These are phyloP conservation scores for Hapalemur alaotrensis DNA, from an alignment of 2,797 vertebrate species.

Conservation along the genomic window DNA sequence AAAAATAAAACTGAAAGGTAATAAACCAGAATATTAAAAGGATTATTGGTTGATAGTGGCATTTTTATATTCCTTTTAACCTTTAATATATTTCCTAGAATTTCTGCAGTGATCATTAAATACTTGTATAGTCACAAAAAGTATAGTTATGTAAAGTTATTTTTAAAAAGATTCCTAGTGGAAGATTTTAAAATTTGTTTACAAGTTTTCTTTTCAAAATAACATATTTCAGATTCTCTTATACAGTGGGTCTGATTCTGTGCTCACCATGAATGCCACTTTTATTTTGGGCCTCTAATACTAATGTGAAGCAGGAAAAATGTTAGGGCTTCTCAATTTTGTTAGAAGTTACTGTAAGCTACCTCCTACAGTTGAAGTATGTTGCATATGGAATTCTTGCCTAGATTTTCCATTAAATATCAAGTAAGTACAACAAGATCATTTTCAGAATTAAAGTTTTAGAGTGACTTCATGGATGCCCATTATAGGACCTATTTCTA, in stretches of 20 bases:
- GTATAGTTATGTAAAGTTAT: background rate
- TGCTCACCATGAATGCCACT: background rate
- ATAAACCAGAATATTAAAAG: constrained; percentile 6
- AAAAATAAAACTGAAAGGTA: constrained; percentile 2
- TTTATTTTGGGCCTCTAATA: background rate
- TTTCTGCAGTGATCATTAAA: background rate
- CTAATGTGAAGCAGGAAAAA: background rate
- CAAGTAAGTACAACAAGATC: background rate
- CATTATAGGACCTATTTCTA: background rate
- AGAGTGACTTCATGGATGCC: background rate
- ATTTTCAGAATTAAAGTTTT: constrained; percentile 16
- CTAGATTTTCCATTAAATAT: background rate
- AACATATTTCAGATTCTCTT: background rate
- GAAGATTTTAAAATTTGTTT: background rate
- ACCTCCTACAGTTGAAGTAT: background rate
- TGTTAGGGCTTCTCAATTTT: background rate
- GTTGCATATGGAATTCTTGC: background rate
- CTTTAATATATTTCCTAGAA: background rate
- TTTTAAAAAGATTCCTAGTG: background rate
- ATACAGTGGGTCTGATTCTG: background rate
- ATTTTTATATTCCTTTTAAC: constrained; percentile 44
- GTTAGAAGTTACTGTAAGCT: background rate
- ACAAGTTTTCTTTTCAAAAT: constrained; percentile 7
- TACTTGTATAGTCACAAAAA: background rate
- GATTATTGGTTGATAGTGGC: background rate